Evolutionary conservation across 2,797 vertebrate genomes (phyloP).

Genomic region (Catamblyrhynchus diadema): DNA sequence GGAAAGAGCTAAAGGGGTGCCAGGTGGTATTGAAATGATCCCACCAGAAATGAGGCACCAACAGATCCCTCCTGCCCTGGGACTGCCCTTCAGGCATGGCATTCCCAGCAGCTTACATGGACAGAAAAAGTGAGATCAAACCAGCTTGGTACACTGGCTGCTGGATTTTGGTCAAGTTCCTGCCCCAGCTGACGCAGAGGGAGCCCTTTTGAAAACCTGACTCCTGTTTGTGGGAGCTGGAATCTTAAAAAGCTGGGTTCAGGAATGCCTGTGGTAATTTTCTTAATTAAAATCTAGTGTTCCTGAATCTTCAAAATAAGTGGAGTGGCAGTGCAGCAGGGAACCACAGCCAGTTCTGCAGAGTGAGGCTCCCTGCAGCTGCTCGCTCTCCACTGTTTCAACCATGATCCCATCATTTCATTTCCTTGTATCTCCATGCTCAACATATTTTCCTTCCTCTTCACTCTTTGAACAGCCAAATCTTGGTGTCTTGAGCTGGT

Average conservation of each 20-base stretch:
- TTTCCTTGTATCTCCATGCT: not conserved
- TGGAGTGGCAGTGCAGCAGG: not conserved
- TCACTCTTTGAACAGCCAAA: not conserved
- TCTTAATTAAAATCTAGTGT: not conserved
- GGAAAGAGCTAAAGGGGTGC: not conserved
- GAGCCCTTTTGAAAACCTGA: not conserved
- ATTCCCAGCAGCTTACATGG: not conserved
- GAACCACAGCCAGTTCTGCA: not conserved
- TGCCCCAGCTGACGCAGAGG: not conserved
- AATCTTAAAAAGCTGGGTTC: not conserved
- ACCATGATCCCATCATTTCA: fast-evolving
- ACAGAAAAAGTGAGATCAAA: not conserved
- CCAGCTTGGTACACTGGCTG: not conserved
- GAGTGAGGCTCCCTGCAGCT: not conserved
- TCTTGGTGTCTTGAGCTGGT: not conserved
- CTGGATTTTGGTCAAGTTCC: not conserved
- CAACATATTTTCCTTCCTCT: not conserved
- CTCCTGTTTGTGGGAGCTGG: not conserved
- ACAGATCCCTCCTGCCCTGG: not conserved
- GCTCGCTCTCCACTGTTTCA: not conserved
- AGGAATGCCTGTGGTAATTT: not conserved
- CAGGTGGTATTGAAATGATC: not conserved
- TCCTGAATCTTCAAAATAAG: not conserved
- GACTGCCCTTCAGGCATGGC: not conserved
- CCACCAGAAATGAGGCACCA: not conserved